Evolutionary conservation across 2,113 vertebrate species (phyloP), one percentile per base, ranked within the genome.

Genomic region (Sebastes schlegelii): DNA sequence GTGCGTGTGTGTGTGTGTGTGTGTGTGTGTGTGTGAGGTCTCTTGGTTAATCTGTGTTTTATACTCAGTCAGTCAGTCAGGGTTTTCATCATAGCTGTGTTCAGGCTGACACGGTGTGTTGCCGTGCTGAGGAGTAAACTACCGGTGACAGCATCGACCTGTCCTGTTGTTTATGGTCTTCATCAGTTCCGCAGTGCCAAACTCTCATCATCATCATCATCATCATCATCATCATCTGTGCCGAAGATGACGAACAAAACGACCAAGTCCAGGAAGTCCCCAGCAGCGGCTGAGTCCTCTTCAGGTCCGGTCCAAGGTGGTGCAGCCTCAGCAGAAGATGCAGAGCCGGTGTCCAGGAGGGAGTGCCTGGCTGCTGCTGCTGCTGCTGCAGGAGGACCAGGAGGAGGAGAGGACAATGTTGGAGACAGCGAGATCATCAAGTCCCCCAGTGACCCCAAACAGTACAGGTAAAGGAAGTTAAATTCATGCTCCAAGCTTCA

Each of bases 401-500:
- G 58, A 72, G 80, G 55, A 66, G 84, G 57, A 26, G 88, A 87
- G 12, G 89, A 88, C 62, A 93, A 93, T 84, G 74, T 79, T 11
- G 96, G 97, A 80, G 97, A 99, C 83, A 69, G 93, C 0, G 95
- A 96, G 69, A 98, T 99, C 86, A 92, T 96, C 78, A 98, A 98
- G 87, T 98, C 98, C n/a, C 98, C 97, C 79, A 98, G 96, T 92
- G 98, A 99, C 90, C 97, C 97, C 68, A 99, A 98, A 93, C 95
- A 97, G 66, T 99, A 99, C 96, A 97, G 98, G 97, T 99, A 34
- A 34, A 34, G 26, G 26, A 34, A 34, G 26, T 34, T 34, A 34
- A 34, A 34, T 34, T 3, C 26, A 34, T 34, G 3, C 26, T 34
- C 26, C 26, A 34, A 34, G 26, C 26, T 34, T 34, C 26, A 34